A percentile compares a stretch with the other conserved stretches of the same genome.
phyloP scores from a whole-genome alignment of 2,113 vertebrate genomes.

The Aphelocoma coerulescens region DNA sequence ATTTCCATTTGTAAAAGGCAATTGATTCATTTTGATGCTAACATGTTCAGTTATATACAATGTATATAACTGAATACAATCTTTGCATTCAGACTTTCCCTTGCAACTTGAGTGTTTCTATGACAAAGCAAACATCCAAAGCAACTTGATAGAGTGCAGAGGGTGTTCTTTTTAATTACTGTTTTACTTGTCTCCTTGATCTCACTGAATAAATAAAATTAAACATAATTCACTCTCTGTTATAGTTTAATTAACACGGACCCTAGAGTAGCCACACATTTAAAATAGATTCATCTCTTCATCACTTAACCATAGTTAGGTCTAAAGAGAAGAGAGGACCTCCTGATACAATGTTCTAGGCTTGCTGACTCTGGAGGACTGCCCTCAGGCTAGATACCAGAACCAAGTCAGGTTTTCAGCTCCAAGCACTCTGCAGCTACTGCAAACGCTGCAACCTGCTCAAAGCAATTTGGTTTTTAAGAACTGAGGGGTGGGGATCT shows the following conservation, averaged over 20 bases:
- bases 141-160: not conserved
- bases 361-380: rapidly evolving
- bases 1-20: not conserved
- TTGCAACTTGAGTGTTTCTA: not conserved
- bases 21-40: not conserved
- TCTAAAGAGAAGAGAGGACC: not conserved
- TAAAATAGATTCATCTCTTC: not conserved
- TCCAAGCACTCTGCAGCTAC: not conserved
- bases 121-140: not conserved
- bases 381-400: not conserved
- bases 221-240: not conserved
- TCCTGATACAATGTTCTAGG: not conserved
- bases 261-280: not conserved
- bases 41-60: not conserved
- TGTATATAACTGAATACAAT: not conserved
- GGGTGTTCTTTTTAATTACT: not conserved
- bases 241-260: not conserved
- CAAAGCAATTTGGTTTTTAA: not conserved
- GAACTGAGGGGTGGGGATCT: not conserved
- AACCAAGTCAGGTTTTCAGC: not conserved
- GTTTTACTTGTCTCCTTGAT: not conserved
- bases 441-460: not conserved
- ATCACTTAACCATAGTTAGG: not conserved
- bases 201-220: not conserved
- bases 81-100: not conserved